These are phyloP conservation scores for Calephelis virginiensis DNA, from an alignment of 1,140 invertebrate species.

Conservation along the genomic window DNA sequence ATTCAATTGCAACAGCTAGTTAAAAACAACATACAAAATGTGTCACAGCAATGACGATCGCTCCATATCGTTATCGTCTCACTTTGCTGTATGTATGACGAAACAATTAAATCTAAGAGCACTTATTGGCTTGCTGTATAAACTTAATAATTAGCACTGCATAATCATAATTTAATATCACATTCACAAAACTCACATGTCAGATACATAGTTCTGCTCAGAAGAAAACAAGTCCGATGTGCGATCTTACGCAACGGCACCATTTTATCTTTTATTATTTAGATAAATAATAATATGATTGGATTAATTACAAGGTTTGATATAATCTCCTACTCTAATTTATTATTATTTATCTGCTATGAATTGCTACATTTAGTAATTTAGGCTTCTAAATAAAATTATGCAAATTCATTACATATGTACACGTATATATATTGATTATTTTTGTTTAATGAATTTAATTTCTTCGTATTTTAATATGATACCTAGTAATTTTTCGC, in stretches of 20 bases:
- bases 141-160: not conserved
- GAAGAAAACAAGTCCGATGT: slow-evolving; percentile 56
- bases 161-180: not conserved
- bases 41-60: not conserved
- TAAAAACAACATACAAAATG: not conserved
- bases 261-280: slow-evolving; percentile 32
- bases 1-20: too few relatives aligned
- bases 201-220: slow-evolving; percentile 60
- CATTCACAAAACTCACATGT: slow-evolving; percentile 53
- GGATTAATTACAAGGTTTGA: not conserved
- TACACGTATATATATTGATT: too few relatives aligned
- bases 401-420: too few relatives aligned
- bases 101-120: not conserved
- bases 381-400: too few relatives aligned
- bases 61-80: not conserved
- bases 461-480: too few relatives aligned
- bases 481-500: too few relatives aligned
- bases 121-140: not conserved
- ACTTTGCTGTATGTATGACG: not conserved
- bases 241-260: slow-evolving; percentile 48
- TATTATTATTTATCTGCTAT: not conserved
- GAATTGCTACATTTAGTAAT: too few relatives aligned
- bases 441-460: too few relatives aligned
- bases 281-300: slow-evolving; percentile 18
- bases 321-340: not conserved